Evolutionary conservation across 2,888 invertebrate species (phyloP), one percentile per base, ranked within the genome.

Genomic region (Phortica okadai): DNA sequence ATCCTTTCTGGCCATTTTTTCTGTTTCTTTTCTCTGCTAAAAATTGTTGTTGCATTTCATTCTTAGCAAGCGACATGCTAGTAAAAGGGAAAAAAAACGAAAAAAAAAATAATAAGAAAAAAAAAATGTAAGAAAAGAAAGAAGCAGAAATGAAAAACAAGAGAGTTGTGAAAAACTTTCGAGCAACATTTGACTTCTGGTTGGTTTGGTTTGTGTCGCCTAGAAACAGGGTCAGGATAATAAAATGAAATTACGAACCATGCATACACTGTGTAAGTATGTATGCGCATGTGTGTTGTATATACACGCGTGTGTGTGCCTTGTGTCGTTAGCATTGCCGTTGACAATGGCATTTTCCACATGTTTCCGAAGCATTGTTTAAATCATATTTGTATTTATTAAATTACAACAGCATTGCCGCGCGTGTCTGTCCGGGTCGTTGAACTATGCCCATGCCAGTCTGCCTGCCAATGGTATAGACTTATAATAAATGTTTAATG

Each of bases 331-430:
- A 25, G 21, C 4, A 62, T 25, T 6, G 10, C 16, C 62, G 10
- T 25, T 11, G n/a, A 8, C 59, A 21, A 10, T 16, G 21, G 21
- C 62, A 62, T 25, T 62, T 10, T 25, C 4, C 62, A 25, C 62
- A 62, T 11, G 62, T 25, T 62, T 59, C 16, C 21, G 25, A 76
- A 77, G 79, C 78, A 81, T 83, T 84, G 82, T 83, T 83, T 82
- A 84, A 83, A 81, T 81, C 78, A 80, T 81, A 84, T 84, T 83
- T 85, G 84, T 85, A 83, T 80, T 84, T 84, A 85, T 85, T 85
- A 85, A 87, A 85, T 85, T 81, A 82, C 84, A 79, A 78, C 78
- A 76, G 78, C 77, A 33, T 33, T 50, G 41, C 16, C 16, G n/a
- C 8, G 6, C 10, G 44, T 44, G 64, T 64, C 50, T 11, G 14